Conservation (phyloP, 2,797 vertebrate species). For the Xiphorhynchus erythropygius region DNA sequence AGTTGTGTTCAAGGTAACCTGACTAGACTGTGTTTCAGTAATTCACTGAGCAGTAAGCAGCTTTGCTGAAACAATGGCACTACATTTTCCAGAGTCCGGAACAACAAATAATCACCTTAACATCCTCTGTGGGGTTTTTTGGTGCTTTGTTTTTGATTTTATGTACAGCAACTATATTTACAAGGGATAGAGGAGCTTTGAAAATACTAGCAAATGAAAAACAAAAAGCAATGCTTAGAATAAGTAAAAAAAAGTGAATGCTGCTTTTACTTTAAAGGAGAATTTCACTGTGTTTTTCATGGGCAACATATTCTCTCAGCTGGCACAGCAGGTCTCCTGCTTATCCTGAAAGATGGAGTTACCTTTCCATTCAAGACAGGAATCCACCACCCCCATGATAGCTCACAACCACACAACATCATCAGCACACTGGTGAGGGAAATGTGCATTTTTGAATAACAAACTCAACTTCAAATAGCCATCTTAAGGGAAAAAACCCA, state of each 20-base stretch:
- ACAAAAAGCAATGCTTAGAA: not conserved
- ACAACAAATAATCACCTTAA: not conserved
- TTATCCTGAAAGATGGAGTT: not conserved
- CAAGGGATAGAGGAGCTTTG: not conserved
- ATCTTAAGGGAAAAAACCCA: not conserved
- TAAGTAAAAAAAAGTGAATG: not conserved
- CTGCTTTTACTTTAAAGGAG: not conserved
- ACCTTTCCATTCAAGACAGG: not conserved
- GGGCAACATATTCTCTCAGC: not conserved
- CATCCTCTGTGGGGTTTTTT: not conserved
- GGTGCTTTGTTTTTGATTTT: not conserved
- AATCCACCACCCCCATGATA: fast-evolving
- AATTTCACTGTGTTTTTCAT: not conserved
- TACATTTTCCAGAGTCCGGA: not conserved
- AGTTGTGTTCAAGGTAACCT: slow-evolving; percentile 2
- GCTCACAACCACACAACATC: not conserved
- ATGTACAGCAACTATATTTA: not conserved
- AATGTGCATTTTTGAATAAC: not conserved
- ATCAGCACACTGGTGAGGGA: not conserved
- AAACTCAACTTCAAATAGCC: not conserved
- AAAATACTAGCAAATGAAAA: not conserved
- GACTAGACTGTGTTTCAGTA: not conserved
- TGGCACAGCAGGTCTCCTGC: not conserved
- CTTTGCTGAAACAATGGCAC: slow-evolving; percentile 3
- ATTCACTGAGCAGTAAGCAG: not conserved